Conservation (phyloP, 1,140 invertebrate genomes). For the Riptortus pedestris region DNA sequence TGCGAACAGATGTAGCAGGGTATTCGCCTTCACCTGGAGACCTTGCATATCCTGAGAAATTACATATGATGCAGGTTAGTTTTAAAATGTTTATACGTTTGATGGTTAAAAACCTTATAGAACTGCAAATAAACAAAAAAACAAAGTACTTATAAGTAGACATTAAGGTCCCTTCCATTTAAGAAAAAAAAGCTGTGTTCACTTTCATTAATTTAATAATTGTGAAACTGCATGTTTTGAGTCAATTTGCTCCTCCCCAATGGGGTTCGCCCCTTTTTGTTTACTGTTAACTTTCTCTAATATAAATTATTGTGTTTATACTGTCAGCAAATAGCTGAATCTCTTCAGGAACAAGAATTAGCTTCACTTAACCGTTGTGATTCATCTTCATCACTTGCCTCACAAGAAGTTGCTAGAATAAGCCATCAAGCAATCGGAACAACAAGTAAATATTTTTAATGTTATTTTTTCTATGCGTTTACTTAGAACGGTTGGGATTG, state of each 20-base stretch:
- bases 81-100: conserved; percentile 6
- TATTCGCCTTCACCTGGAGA: conserved; percentile 88
- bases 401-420: conserved; percentile 53
- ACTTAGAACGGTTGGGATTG: too few species aligned
- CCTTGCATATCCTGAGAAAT: conserved; percentile 92
- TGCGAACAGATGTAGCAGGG: conserved; percentile 79
- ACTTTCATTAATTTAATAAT: too few species aligned
- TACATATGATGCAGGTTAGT: conserved; percentile 84
- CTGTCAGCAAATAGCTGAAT: conserved; percentile 56
- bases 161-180: neutral
- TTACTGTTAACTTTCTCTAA: too few species aligned
- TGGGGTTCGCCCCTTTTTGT: too few species aligned
- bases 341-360: conserved; percentile 48
- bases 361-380: conserved; percentile 47
- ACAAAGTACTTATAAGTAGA: neutral
- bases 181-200: too few species aligned
- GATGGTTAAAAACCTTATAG: neutral
- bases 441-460: conserved; percentile 17
- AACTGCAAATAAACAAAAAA: neutral
- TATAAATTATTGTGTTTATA: neutral
- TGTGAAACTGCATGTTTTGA: too few species aligned
- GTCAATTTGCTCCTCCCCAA: too few species aligned
- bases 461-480: too few species aligned
- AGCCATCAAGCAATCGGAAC: conserved; percentile 33
- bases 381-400: conserved; percentile 52